phyloP scores from a whole-genome alignment of 1,140 invertebrate genomes.

The Xylocopa sonorina region DNA sequence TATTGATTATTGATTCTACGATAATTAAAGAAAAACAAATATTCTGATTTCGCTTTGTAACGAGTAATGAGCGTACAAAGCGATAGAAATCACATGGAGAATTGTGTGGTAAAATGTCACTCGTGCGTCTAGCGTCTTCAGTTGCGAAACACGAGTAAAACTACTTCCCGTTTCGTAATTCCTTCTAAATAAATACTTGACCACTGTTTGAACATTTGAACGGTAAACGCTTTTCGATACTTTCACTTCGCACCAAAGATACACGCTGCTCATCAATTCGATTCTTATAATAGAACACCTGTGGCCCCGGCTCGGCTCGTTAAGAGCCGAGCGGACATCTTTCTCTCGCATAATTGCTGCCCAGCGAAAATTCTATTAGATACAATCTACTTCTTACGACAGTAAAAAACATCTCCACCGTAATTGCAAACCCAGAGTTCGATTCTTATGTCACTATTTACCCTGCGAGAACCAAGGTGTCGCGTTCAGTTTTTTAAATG shows the following conservation, averaged over 20 bases:
- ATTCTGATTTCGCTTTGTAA: too few species aligned
- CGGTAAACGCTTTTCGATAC: not conserved
- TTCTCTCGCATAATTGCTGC: not conserved
- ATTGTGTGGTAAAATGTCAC: constrained; percentile 13
- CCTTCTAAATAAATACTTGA: constrained; percentile 19
- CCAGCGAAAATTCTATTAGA: not conserved
- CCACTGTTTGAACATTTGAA: not conserved
- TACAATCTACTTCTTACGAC: not conserved
- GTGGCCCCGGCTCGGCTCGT: not conserved
- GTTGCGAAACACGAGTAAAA: constrained; percentile 30
- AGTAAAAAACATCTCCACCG: too few species aligned
- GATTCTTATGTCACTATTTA: too few species aligned
- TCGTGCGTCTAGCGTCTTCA: not conserved
- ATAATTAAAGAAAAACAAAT: too few species aligned
- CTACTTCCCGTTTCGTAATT: constrained; percentile 35
- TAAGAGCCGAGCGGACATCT: too few species aligned
- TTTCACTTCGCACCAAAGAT: not conserved
- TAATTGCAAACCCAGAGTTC: too few species aligned
- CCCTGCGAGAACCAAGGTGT: too few species aligned
- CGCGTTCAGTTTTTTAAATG: too few species aligned
- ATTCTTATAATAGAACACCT: not conserved
- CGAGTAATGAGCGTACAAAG: too few species aligned
- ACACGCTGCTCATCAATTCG: not conserved
- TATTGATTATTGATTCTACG: too few species aligned
- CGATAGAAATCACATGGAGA: too few species aligned